A percentile compares a stretch with the other conserved stretches of the same genome.
Evolutionary conservation across 2,797 vertebrate genomes (phyloP).

Genomic region (Acanthis flammea): DNA sequence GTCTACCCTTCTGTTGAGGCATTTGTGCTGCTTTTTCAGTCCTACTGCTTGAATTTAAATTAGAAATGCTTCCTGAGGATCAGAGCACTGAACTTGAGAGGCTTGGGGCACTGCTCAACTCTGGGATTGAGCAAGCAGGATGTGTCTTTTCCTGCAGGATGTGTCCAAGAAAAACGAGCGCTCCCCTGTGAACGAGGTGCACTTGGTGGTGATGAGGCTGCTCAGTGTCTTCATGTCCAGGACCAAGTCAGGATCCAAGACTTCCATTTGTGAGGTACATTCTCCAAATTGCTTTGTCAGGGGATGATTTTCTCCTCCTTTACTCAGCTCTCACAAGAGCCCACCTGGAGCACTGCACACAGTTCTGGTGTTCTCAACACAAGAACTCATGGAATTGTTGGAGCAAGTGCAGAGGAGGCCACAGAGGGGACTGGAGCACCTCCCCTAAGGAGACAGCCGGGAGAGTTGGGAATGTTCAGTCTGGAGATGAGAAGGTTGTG

Average conservation of each 20-base stretch:
- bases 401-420: neutral
- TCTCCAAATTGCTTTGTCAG: neutral
- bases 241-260: constrained; percentile 96
- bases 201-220: constrained; percentile 95
- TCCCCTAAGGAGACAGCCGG: neutral
- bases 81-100: neutral
- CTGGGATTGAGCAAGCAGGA: neutral
- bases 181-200: constrained; percentile 92
- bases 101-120: neutral
- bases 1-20: neutral
- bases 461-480: neutral
- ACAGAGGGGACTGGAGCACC: rapidly evolving
- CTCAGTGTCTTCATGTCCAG: constrained; percentile 99
- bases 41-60: neutral
- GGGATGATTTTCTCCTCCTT: neutral
- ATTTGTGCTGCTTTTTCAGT: neutral
- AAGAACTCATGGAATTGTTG: neutral
- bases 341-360: neutral
- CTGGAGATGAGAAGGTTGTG: neutral
- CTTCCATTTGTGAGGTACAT: constrained; percentile 90
- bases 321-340: neutral
- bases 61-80: neutral
- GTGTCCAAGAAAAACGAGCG: constrained; percentile 97
- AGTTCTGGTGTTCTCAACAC: neutral
- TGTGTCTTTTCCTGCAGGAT: constrained; percentile 76